phyloP scores from a whole-genome alignment of 2,113 vertebrate genomes.

The Leptobrachium ailaonicum region DNA sequence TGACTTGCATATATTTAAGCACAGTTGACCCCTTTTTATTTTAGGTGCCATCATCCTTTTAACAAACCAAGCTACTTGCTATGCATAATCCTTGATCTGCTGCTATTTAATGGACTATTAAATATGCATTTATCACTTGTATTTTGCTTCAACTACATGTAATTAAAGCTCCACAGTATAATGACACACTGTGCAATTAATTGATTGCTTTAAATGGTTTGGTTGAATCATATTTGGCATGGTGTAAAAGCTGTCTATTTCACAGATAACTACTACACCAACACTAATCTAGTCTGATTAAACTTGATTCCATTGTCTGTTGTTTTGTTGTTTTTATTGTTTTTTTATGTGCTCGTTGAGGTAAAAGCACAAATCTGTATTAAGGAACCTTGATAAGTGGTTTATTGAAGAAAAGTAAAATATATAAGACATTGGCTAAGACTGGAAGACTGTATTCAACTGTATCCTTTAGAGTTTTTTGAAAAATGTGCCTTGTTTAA shows the following conservation, averaged over 20 bases:
- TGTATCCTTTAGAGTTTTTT: too few species aligned
- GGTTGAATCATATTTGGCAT: neutral
- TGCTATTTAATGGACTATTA: neutral
- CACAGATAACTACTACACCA: neutral
- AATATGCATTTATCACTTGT: conserved; percentile 1
- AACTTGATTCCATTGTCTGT: too few species aligned
- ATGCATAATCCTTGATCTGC: conserved; percentile 1
- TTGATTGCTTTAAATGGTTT: neutral
- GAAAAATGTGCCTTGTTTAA: too few species aligned
- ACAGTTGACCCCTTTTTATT: neutral
- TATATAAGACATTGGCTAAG: too few species aligned
- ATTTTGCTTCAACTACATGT: neutral
- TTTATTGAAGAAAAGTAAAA: too few species aligned
- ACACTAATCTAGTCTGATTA: neutral
- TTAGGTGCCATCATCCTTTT: neutral
- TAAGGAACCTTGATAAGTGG: too few species aligned
- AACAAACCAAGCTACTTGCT: neutral
- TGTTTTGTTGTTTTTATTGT: too few species aligned
- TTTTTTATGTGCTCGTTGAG: too few species aligned
- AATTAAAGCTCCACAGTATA: neutral
- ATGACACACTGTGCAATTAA: neutral
- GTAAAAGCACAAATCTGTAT: too few species aligned
- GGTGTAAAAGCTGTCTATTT: neutral
- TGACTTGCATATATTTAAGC: neutral
- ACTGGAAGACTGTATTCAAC: too few species aligned